Percentiles rank a stretch among this genome's conserved stretches.
These are phyloP conservation scores for Ahaetulla prasina DNA, from an alignment of 2,113 vertebrate genomes.

Conservation along the genomic window DNA sequence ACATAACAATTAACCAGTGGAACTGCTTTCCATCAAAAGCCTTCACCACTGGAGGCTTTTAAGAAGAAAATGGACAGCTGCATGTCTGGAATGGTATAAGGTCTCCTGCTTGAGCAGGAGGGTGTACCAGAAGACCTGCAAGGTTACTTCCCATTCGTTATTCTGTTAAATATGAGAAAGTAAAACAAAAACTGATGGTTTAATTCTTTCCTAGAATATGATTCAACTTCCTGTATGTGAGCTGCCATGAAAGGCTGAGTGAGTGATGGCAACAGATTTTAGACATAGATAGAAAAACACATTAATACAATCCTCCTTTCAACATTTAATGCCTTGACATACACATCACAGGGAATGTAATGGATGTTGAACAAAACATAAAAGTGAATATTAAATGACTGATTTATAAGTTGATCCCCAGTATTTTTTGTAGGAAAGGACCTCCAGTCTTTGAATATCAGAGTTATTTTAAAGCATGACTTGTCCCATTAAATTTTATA, in stretches of 20 bases:
- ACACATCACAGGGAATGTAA: not conserved
- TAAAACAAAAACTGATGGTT: not conserved
- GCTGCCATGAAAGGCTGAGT: not conserved
- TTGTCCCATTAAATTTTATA: not conserved
- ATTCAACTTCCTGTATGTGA: not conserved
- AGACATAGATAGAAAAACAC: not conserved
- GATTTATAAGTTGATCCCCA: not conserved
- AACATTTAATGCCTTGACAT: not conserved
- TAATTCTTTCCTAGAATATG: not conserved
- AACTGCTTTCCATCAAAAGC: not conserved
- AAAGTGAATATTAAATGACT: not conserved
- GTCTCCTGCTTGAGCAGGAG: not conserved
- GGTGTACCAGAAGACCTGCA: not conserved
- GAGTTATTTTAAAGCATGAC: not conserved
- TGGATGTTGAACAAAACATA: not conserved
- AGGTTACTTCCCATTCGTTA: not conserved
- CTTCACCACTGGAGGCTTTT: not conserved
- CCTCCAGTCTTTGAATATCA: not conserved
- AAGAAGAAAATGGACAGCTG: not conserved
- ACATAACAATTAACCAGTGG: not conserved
- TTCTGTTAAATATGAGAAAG: not conserved
- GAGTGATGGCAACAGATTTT: not conserved
- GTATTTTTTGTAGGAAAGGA: not conserved
- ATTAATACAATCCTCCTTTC: not conserved
- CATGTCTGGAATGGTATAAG: not conserved